phyloP scores from a whole-genome alignment of 2,797 vertebrate species.

The Labroides dimidiatus region DNA sequence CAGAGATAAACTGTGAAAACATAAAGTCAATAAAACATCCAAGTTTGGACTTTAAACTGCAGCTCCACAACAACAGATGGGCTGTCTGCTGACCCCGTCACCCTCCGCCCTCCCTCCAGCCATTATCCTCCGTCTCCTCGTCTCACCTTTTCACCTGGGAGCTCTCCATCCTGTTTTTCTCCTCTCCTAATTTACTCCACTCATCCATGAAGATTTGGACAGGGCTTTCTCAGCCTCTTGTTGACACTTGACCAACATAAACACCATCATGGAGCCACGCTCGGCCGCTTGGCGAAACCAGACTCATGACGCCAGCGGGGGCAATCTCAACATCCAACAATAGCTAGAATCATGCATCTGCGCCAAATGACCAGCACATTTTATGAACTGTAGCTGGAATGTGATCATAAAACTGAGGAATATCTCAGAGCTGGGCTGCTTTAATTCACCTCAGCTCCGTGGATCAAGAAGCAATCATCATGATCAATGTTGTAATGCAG shows the following conservation, averaged over 20 bases:
- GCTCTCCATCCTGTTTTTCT: slow-evolving; percentile 62
- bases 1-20: slow-evolving; percentile 26
- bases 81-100: slow-evolving; percentile 33
- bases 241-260: slow-evolving; percentile 36
- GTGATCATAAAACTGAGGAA: slow-evolving; percentile 42
- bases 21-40: slow-evolving; percentile 8
- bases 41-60: slow-evolving; percentile 53
- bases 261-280: slow-evolving; percentile 36
- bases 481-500: slow-evolving; percentile 6
- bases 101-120: slow-evolving; percentile 23
- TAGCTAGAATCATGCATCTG: slow-evolving; percentile 20
- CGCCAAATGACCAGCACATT: slow-evolving; percentile 23
- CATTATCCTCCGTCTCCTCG: slow-evolving; percentile 37
- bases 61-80: slow-evolving; percentile 73
- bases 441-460: slow-evolving; percentile 32
- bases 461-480: slow-evolving; percentile 12
- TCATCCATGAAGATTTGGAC: slow-evolving; percentile 61
- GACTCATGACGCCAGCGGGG: slow-evolving; percentile 14
- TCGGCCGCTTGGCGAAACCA: neutral
- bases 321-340: slow-evolving; percentile 29
- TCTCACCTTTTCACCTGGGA: slow-evolving; percentile 60
- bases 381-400: slow-evolving; percentile 45
- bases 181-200: slow-evolving; percentile 44
- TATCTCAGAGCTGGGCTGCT: slow-evolving; percentile 27
- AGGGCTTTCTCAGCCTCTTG: slow-evolving; percentile 55